Evolutionary conservation across 1,140 invertebrate genomes (phyloP), one percentile per base, ranked within the genome.

Genomic region (Acromyrmex echinatior): DNA sequence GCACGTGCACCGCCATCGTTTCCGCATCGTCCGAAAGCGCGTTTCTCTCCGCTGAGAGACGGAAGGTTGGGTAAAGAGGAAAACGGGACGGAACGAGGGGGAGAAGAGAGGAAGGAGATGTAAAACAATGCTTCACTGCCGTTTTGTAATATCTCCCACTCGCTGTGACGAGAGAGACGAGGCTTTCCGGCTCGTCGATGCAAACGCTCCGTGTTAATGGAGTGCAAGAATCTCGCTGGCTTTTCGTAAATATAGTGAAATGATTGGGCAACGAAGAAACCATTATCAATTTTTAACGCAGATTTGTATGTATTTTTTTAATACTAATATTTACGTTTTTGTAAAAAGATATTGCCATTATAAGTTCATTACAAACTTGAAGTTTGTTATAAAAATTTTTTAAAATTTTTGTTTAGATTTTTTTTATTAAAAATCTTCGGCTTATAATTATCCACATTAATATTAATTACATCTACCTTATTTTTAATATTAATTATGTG

Each of bases 1-100:
- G 87, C 92, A 92, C 92, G 91, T 93, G 92, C 88, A 93, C 70
- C 82, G 58, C 90, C 88, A 93, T 66, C 82, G 62, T 91, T 90
- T 90, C 87, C 91, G 91, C 91, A 92, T 82, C 92, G 80, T 88
- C 90, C 88, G 76, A 92, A 91, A 91, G 87, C 71, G 62, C 86
- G 84, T 90, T 79, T 86, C 82, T 78, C 82, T 86, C 14, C 74
- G 62, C 39, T 31, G 82, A 21, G 62, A 65, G 60, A 86, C 28
- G 51, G 65, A 35, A 79, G 49, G 62, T n/a, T 76, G 76, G 62
- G 45, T 45, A 68, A 53, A 16, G 39, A 68, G 58, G 14, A 28
- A 79, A 79, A 16, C 58, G 39, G 58, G 58, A 53, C 25, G 62
- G 21, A 16, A 39, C 4, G 49, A 9, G 18, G 4, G 35, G 35